Evolutionary conservation across 1,140 invertebrate genomes (phyloP).

Genomic region (Pseudoatta argentina): DNA sequence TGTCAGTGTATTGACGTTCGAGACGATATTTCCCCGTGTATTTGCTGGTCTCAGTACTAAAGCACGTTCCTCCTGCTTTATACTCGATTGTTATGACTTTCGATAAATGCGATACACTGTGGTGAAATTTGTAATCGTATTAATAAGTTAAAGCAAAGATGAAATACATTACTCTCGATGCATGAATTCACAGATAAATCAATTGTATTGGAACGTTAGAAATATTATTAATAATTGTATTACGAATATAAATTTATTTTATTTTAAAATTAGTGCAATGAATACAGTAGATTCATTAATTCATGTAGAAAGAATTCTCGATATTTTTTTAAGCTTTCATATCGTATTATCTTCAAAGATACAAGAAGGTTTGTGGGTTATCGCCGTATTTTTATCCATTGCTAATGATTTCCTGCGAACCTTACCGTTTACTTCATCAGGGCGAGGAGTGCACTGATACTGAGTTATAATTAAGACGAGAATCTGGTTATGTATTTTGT

Average conservation of each 20-base stretch:
- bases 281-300: background rate
- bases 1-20: slow-evolving; percentile 33
- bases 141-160: slow-evolving; percentile 3
- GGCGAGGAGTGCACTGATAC: too few relatives aligned
- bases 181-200: background rate
- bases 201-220: background rate
- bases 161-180: background rate
- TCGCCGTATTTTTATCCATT: too few relatives aligned
- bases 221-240: too few relatives aligned
- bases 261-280: background rate
- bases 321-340: too few relatives aligned
- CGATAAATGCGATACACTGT: background rate
- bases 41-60: slow-evolving; percentile 19
- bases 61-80: slow-evolving; percentile 25
- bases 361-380: too few relatives aligned
- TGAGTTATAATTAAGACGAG: background rate
- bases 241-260: background rate
- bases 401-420: too few relatives aligned
- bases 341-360: too few relatives aligned
- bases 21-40: slow-evolving; percentile 28
- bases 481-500: background rate
- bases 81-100: slow-evolving; percentile 17
- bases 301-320: background rate
- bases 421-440: too few relatives aligned
- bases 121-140: background rate